Base-by-base conservation (phyloP, 2,888 invertebrate species). In the Tenthredo distinguenda region DNA sequence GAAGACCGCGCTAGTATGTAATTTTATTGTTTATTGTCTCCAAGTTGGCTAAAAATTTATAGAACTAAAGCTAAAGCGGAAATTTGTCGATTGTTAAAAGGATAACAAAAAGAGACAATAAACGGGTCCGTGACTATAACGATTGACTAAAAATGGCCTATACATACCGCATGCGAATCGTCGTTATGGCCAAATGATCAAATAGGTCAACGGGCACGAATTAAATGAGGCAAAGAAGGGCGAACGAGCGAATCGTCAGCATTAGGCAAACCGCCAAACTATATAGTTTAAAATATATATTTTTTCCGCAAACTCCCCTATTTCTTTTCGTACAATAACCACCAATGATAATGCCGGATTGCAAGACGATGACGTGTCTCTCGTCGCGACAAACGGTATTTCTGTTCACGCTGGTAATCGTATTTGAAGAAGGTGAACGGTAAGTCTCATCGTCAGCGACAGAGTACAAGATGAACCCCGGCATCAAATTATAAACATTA, bases 131-230 rank as follows among this genome's bases (percentile, higher is more conserved):
- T 40, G n/a, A 43, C n/a, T 43, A 21, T n/a, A 43, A 74, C 21
- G 43, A 43, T 74, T 43, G 21, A 74, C 12, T n/a, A 50, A 50
- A 77, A 77, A 77, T 50, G 50, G 77, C 55, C 77, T 55, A 55
- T 47, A 77, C 12, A 74, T 74, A 50, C 26, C 47, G 47, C 18
- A 47, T 58, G 79, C 79, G 55, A 79, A 79, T 79, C 21, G 34
- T 81, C 81, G 81, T 81, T 40, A 81, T 81, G 81, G 81, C 62
- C 81, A 81, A 81, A 81, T 40, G n/a, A 31, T 3, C 62, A 81
- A 81, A 81, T 81, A 40, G 81, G 81, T 81, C 81, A 81, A 62
- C 81, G 58, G 40, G 81, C 26, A 81, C n/a, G 58, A 81, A 68
- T 68, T 68, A 68, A 68, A 62, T 62, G 40, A 34, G 81, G 40